phyloP scores from a whole-genome alignment of 2,888 invertebrate species.

The Bellardia pandia region DNA sequence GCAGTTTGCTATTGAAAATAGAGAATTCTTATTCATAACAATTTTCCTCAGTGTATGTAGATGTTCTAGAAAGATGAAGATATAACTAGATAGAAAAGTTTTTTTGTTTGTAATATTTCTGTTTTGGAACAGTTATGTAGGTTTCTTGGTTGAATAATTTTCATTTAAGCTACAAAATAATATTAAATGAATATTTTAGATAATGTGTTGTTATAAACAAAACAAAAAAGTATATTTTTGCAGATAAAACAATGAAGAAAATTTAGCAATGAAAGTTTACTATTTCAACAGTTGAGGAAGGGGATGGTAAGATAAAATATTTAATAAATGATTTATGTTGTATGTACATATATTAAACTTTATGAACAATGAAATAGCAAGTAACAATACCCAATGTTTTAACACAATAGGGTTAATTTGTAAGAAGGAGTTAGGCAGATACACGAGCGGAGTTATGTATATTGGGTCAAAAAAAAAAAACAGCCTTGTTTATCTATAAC shows the following conservation, averaged over 20 bases:
- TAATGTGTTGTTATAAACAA: not conserved
- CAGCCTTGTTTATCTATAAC: no score
- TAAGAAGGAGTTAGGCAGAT: no score
- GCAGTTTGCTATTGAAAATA: no score
- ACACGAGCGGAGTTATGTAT: no score
- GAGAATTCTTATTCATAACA: no score
- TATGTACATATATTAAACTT: not conserved
- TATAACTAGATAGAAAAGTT: not conserved
- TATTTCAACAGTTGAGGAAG: not conserved
- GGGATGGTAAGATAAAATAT: not conserved
- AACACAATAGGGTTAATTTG: not conserved
- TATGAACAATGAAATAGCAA: no score
- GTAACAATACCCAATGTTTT: no score
- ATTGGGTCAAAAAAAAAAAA: no score
- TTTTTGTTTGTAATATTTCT: slow-evolving; percentile 12
- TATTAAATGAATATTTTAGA: slow-evolving; percentile 14
- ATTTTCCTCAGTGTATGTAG: slow-evolving; percentile 28
- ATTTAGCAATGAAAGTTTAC: not conserved
- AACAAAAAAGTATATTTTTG: not conserved
- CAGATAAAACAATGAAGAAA: slow-evolving; percentile 19
- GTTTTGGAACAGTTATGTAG: slow-evolving; percentile 67
- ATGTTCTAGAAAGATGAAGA: slow-evolving; percentile 1
- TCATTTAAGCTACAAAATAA: slow-evolving; percentile 15
- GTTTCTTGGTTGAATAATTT: slow-evolving; percentile 71
- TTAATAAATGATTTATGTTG: slow-evolving; percentile 4